Base-by-base conservation (phyloP, 2,797 vertebrate species). In the Eulemur coronatus region DNA sequence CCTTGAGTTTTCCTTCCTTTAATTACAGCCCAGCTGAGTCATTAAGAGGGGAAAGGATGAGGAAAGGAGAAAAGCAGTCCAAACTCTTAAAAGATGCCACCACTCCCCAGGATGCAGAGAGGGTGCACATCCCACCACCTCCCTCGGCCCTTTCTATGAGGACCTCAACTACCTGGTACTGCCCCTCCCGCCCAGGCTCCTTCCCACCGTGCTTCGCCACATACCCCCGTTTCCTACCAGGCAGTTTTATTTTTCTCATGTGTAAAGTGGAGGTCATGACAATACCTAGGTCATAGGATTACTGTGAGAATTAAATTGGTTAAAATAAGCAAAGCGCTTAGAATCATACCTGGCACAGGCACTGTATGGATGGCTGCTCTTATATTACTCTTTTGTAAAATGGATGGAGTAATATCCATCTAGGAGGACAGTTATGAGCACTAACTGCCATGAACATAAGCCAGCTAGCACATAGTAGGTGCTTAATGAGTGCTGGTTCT, bases 321-420 rank as follows among this genome's bases (percentile, higher is more conserved):
- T 75, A 76, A 94, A 80, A 88, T 76, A 89, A 82, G 52, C 46
- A 96, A 75, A 94, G 41, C 24, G 65, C 63, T 89, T 78, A 84
- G 67, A 94, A 59, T 35, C 20, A 3, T 3, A n/a, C 48, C 76
- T 55, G 59, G n/a, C 46, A 69, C 10, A 38, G 33, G 33, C 73
- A 41, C 24, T 6, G 4, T 13, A 14, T 7, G 26, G 35, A 67
- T 43, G 35, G 30, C 3, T 82, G 50, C 57, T 90, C 50, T 90
- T 50, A 38, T 0, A 20, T 20, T 59, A 18, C 20, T 12, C 20
- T 76, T 75, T 70, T 22, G 30, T 79, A 69, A 91, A 89, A 46
- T 14, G 72, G 48, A 78, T n/a, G 48, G 30, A 41, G 52, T 46
- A 12, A 30, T 22, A 20, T 82, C 91, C 33, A n/a, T 69, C 55